A percentile compares a stretch with the other conserved stretches of the same genome.
Conservation (phyloP, 1,140 invertebrate species). For the Nasonia longicornis region DNA sequence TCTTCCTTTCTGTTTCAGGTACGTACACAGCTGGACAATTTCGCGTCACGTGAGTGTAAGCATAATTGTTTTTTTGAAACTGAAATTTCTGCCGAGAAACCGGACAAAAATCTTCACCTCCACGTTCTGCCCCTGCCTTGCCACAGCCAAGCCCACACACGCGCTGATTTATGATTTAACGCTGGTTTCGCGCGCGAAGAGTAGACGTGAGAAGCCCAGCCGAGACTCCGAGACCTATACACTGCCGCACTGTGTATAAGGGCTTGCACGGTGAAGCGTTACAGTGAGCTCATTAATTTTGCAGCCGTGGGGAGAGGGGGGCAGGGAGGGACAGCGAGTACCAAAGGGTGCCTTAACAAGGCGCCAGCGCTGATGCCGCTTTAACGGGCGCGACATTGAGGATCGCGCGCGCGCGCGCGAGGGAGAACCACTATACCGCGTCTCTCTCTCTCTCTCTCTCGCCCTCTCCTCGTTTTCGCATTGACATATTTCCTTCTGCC, state of each 20-base stretch:
- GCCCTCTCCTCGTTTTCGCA: not conserved
- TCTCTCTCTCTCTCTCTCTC: not conserved
- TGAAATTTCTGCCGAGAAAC: not conserved
- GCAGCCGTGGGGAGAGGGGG: constrained; percentile 48
- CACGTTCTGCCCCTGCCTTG: constrained; percentile 48
- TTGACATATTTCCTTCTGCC: constrained; percentile 6
- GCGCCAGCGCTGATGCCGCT: constrained; percentile 59
- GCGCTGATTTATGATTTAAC: constrained; percentile 67
- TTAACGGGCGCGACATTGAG: constrained; percentile 64
- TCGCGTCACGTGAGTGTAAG: no score
- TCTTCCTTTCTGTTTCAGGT: no score
- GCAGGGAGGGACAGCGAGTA: constrained; percentile 47
- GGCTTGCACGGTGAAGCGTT: constrained; percentile 65
- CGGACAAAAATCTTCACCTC: constrained; percentile 49
- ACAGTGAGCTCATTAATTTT: constrained; percentile 69
- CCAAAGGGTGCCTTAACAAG: constrained; percentile 66
- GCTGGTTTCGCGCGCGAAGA: constrained; percentile 53
- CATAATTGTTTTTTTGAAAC: no score
- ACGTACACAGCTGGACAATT: no score
- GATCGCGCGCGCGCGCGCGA: constrained; percentile 54
- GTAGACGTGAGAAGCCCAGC: constrained; percentile 55
- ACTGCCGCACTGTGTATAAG: constrained; percentile 57
- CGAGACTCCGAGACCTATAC: constrained; percentile 42
- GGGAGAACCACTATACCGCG: constrained; percentile 16
- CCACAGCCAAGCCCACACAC: constrained; percentile 42